Conservation (phyloP, 2,113 vertebrate species). For the Cercopithecus mona region DNA sequence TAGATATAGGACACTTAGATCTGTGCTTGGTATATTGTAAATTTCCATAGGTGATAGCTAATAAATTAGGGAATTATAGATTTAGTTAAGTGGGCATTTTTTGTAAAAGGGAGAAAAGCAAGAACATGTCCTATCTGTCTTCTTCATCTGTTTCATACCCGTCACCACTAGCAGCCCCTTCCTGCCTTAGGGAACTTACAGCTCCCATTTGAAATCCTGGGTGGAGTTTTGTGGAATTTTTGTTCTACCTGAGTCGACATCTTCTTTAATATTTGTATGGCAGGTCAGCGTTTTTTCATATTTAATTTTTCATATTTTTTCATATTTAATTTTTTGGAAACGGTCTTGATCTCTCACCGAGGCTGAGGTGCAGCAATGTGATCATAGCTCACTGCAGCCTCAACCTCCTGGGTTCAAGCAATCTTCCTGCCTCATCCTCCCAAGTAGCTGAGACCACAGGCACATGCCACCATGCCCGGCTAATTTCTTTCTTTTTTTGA, state of each 20-base stretch:
- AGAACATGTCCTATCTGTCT: neutral
- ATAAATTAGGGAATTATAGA: neutral
- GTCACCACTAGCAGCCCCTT: neutral
- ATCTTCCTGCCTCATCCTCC: too few species aligned
- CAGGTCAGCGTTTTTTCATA: neutral
- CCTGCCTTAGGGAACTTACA: neutral
- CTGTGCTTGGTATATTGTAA: neutral
- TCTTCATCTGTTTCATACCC: neutral
- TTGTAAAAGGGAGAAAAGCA: neutral
- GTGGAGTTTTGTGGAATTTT: neutral
- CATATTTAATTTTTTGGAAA: too few species aligned
- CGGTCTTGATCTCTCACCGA: too few species aligned
- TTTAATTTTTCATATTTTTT: too few species aligned
- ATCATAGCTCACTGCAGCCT: too few species aligned
- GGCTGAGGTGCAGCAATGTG: too few species aligned
- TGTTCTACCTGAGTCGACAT: neutral
- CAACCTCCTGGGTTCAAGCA: too few species aligned
- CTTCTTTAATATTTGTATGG: neutral
- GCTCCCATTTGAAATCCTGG: neutral
- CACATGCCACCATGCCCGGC: too few species aligned
- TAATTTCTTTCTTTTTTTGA: too few species aligned
- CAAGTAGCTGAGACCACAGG: too few species aligned
- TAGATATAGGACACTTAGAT: neutral
- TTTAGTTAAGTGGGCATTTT: neutral
- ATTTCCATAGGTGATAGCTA: neutral